Percentiles rank a stretch among this genome's conserved stretches.
Conservation (phyloP, 2,797 vertebrate genomes). For the Anolis apletophallus region DNA sequence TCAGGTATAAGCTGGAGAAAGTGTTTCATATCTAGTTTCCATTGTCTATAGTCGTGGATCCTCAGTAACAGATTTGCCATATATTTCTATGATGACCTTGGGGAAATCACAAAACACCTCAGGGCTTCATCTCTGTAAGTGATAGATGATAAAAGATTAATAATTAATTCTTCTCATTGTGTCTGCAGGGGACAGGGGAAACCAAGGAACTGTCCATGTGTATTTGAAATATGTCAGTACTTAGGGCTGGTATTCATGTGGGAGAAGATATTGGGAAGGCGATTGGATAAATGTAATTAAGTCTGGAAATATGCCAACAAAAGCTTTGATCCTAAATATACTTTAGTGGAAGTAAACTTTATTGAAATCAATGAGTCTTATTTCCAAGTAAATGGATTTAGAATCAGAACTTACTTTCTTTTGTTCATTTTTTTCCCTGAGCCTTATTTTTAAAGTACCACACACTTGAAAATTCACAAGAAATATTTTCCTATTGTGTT, state of each 20-base stretch:
- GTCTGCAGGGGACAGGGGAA: slow-evolving; percentile 43
- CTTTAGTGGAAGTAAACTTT: slow-evolving; percentile 10
- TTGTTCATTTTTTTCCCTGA: background rate
- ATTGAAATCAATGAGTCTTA: slow-evolving; percentile 29
- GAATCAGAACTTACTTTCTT: slow-evolving; percentile 1
- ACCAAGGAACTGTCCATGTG: slow-evolving; percentile 37
- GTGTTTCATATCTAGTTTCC: slow-evolving; percentile 28
- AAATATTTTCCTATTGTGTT: no score
- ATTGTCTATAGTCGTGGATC: slow-evolving; percentile 30
- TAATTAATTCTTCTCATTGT: slow-evolving; percentile 48
- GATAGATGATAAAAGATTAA: slow-evolving; percentile 60
- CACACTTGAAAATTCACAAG: background rate
- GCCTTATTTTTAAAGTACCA: background rate
- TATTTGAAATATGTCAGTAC: slow-evolving; percentile 33
- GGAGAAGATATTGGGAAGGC: slow-evolving; percentile 12
- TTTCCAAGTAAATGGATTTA: slow-evolving; percentile 27
- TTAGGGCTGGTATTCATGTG: slow-evolving; percentile 28
- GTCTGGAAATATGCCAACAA: slow-evolving; percentile 15
- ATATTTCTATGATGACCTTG: slow-evolving; percentile 22
- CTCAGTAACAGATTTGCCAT: slow-evolving; percentile 60
- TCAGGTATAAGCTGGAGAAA: slow-evolving; percentile 29
- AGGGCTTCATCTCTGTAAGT: slow-evolving; percentile 42
- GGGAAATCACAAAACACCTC: slow-evolving; percentile 17
- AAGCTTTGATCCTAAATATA: background rate
- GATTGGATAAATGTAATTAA: slow-evolving; percentile 32